These are phyloP conservation scores for Oreohelix idahoensis DNA, from an alignment of 1,140 invertebrate genomes.

Conservation along the genomic window DNA sequence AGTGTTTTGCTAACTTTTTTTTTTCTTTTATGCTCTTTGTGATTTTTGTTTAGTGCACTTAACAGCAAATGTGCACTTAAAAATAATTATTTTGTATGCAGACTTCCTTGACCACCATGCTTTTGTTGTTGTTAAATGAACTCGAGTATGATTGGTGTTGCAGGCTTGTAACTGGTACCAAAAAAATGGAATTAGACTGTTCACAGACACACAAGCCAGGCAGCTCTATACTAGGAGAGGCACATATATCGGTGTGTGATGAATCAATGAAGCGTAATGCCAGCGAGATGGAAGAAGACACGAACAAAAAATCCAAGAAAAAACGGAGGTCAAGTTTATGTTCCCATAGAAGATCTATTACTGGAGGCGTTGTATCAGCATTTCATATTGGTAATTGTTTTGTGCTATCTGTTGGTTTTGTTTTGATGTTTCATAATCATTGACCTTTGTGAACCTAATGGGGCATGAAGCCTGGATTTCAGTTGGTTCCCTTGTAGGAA, in stretches of 20 bases:
- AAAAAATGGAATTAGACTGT: background rate
- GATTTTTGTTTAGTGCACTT: no score
- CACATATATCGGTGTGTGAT: background rate
- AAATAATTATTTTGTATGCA: no score
- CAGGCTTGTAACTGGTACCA: background rate
- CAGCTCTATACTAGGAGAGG: background rate
- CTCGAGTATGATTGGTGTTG: no score
- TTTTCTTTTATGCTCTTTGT: no score
- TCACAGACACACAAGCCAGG: background rate
- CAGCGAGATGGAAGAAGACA: background rate
- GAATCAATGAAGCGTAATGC: background rate
- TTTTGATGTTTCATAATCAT: background rate
- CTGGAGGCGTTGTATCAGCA: background rate
- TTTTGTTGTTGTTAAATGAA: no score
- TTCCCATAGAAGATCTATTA: conserved; percentile 10
- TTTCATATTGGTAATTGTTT: background rate
- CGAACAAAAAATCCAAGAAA: background rate
- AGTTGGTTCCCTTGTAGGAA: no score
- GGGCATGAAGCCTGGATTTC: no score
- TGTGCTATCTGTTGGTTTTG: background rate
- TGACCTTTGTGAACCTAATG: no score
- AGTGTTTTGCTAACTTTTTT: no score
- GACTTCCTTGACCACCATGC: no score
- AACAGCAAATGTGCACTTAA: no score
- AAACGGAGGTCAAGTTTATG: conserved; percentile 16